phyloP scores from a whole-genome alignment of 2,888 invertebrate genomes.

The Trachelus iudaicus region DNA sequence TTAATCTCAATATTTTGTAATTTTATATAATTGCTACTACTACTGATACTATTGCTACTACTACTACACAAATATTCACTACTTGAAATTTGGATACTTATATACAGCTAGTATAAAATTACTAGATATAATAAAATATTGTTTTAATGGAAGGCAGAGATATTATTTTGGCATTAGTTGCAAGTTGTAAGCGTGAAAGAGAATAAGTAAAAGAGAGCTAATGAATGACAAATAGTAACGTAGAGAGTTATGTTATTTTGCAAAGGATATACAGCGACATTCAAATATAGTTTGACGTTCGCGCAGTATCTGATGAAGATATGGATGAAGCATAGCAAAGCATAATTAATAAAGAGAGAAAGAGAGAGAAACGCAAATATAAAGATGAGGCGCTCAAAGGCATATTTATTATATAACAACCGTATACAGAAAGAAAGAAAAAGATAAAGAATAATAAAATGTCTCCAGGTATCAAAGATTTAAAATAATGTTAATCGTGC shows the following conservation, averaged over 20 bases:
- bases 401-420: background rate
- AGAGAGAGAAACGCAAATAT: background rate
- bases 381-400: background rate
- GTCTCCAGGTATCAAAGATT: background rate
- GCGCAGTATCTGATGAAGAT: no score
- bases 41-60: background rate
- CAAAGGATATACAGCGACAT: no score
- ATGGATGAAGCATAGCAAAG: no score
- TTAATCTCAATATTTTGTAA: background rate
- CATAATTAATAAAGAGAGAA: background rate
- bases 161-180: conserved; percentile 1
- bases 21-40: background rate
- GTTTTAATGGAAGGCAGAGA: background rate
- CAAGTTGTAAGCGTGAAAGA: background rate
- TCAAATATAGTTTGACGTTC: no score
- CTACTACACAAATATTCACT: background rate
- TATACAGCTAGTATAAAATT: background rate
- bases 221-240: background rate
- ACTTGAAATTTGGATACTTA: background rate
- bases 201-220: background rate
- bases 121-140: background rate
- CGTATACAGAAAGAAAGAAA: background rate
- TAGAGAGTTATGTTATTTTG: background rate
- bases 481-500: background rate
- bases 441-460: no score